A percentile compares a stretch with the other conserved stretches of the same genome.
Conservation (phyloP, 2,888 invertebrate species). For the Macaria liturata region DNA sequence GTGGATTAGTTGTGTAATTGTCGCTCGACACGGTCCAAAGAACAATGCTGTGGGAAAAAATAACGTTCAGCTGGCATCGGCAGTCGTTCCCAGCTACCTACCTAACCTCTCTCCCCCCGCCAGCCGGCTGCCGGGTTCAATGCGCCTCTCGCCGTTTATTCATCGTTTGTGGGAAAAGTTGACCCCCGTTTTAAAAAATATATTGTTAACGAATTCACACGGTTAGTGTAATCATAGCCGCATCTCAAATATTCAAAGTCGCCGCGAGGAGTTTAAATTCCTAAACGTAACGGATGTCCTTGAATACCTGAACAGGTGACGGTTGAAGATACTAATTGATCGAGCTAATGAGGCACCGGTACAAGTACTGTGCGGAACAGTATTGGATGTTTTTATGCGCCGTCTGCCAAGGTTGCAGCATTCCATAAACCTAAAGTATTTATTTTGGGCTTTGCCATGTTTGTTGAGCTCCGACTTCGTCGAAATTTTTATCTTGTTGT, state of each 20-base stretch:
- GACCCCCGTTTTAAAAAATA: conserved; percentile 79
- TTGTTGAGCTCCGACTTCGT: conserved; percentile 70
- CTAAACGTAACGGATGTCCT: conserved; percentile 20
- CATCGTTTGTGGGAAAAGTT: conserved; percentile 84
- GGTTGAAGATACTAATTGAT: conserved; percentile 35
- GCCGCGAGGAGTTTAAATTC: conserved; percentile 12
- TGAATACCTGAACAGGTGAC: conserved; percentile 16
- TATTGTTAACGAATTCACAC: conserved; percentile 83
- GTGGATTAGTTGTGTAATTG: conserved; percentile 56
- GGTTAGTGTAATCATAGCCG: conserved; percentile 64
- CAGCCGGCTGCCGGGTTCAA: conserved; percentile 80
- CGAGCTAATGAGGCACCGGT: conserved; percentile 47
- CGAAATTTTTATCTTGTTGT: conserved; percentile 75
- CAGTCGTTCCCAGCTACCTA: conserved; percentile 82
- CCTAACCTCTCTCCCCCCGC: conserved; percentile 77
- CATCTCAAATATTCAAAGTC: conserved; percentile 54
- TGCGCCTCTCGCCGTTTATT: conserved; percentile 82
- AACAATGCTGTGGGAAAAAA: conserved; percentile 85
- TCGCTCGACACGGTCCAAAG: conserved; percentile 78
- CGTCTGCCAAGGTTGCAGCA: conserved; percentile 66
- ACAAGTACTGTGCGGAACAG: conserved; percentile 30
- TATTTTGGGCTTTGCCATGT: conserved; percentile 72
- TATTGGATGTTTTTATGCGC: conserved; percentile 52
- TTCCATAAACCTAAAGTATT: conserved; percentile 67
- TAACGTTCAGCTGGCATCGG: conserved; percentile 83